Evolutionary conservation across 1,140 invertebrate species (phyloP).

Genomic region (Argopecten irradians): DNA sequence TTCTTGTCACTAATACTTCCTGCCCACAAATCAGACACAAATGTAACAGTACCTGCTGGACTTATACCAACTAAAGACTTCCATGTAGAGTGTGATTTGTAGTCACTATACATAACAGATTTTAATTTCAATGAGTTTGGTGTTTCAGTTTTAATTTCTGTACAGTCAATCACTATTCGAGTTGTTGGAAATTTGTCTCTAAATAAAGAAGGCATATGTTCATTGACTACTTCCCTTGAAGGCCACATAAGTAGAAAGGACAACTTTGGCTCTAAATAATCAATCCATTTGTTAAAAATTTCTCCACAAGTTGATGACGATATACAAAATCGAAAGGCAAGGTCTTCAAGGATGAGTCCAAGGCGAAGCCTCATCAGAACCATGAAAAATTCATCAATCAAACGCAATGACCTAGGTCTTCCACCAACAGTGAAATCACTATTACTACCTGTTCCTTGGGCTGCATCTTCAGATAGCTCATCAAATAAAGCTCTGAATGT

Average conservation of each 20-base stretch:
- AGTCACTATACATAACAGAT: slow-evolving; percentile 7
- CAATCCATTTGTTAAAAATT: no score
- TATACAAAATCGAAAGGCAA: not conserved
- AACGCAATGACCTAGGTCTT: not conserved
- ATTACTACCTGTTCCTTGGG: not conserved
- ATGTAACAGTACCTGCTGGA: no score
- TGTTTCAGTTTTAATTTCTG: not conserved
- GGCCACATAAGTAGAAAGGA: no score
- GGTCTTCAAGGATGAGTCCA: no score
- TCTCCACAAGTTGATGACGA: no score
- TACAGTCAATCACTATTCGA: not conserved
- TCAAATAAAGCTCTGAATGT: slow-evolving; percentile 25
- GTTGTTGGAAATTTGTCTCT: slow-evolving; percentile 26
- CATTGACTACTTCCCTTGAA: not conserved
- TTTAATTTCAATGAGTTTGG: slow-evolving; percentile 2
- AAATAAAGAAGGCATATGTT: not conserved
- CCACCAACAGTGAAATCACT: not conserved
- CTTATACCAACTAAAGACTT: no score
- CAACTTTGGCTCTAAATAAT: no score
- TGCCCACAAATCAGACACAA: no score
- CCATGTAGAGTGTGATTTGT: no score
- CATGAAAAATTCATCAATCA: slow-evolving; percentile 37
- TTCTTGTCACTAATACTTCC: no score
- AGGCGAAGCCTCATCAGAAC: slow-evolving; percentile 33
- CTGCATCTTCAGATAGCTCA: not conserved